phyloP scores from a whole-genome alignment of 2,113 vertebrate species.

The Otis tarda region DNA sequence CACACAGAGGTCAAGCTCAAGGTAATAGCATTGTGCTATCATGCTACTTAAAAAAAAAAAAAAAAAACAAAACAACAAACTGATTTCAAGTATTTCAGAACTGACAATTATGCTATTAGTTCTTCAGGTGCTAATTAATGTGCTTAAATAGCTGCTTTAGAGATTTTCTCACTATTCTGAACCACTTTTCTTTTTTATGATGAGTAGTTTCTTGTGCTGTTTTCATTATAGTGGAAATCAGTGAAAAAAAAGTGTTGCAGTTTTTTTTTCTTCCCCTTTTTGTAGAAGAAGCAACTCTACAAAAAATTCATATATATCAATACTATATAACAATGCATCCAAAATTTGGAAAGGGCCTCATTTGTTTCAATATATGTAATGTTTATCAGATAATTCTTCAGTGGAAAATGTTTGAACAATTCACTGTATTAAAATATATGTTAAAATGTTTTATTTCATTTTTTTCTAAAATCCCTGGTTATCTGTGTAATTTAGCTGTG shows the following conservation, averaged over 20 bases:
- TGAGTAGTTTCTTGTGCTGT: not conserved
- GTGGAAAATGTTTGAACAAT: not conserved
- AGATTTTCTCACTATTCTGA: not conserved
- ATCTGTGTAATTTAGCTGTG: constrained; percentile 70
- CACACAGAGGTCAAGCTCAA: constrained; percentile 69
- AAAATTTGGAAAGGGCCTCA: not conserved
- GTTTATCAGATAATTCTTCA: not conserved
- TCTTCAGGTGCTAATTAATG: not conserved
- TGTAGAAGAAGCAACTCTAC: not conserved
- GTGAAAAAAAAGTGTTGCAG: not conserved
- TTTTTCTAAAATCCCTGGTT: not conserved
- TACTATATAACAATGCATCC: not conserved
- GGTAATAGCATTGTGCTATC: constrained; percentile 61
- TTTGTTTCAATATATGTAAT: not conserved
- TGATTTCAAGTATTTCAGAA: not conserved
- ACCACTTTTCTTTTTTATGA: not conserved
- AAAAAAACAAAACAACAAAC: too few relatives aligned
- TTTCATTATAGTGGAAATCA: not conserved
- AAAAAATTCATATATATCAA: not conserved
- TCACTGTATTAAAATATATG: not conserved
- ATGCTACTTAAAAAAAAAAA: not conserved
- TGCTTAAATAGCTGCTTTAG: not conserved
- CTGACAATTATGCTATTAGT: not conserved
- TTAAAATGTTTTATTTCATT: not conserved
- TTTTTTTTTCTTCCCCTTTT: not conserved